These are phyloP conservation scores for Nannobrachium achirus DNA, from an alignment of 2,113 vertebrate species.

Conservation along the genomic window DNA sequence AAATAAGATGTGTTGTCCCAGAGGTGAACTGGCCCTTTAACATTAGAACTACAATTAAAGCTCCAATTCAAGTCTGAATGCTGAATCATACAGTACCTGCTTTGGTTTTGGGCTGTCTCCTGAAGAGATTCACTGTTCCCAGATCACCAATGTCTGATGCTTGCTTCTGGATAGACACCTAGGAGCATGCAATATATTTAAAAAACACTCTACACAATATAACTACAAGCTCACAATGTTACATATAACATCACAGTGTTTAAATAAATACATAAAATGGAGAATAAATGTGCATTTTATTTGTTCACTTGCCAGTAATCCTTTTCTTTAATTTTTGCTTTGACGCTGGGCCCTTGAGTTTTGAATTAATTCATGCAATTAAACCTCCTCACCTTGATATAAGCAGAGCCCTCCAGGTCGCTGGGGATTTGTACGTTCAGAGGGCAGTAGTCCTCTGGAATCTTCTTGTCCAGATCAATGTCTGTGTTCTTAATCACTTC, in stretches of 20 bases:
- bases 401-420: constrained; percentile 96
- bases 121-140: constrained; percentile 93
- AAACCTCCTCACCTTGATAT: constrained; percentile 87
- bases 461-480: constrained; percentile 96
- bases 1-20: too few relatives aligned
- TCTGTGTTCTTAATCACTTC: constrained; percentile 99
- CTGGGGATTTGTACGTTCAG: constrained; percentile 96
- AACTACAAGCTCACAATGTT: too few relatives aligned
- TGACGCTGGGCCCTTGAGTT: too few relatives aligned
- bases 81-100: constrained; percentile 81
- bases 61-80: background rate
- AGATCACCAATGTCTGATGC: constrained; percentile 96
- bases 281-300: too few relatives aligned
- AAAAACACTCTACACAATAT: too few relatives aligned
- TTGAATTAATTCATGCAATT: too few relatives aligned
- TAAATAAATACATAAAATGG: too few relatives aligned
- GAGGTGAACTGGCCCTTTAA: too few relatives aligned
- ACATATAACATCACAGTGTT: too few relatives aligned
- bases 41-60: background rate
- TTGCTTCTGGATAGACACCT: constrained; percentile 99
- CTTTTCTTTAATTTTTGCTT: too few relatives aligned
- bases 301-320: background rate
- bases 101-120: constrained; percentile 87
- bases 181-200: constrained; percentile 22
- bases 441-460: constrained; percentile 97